phyloP scores from a whole-genome alignment of 1,140 invertebrate genomes.

The Drosophila paulistorum region DNA sequence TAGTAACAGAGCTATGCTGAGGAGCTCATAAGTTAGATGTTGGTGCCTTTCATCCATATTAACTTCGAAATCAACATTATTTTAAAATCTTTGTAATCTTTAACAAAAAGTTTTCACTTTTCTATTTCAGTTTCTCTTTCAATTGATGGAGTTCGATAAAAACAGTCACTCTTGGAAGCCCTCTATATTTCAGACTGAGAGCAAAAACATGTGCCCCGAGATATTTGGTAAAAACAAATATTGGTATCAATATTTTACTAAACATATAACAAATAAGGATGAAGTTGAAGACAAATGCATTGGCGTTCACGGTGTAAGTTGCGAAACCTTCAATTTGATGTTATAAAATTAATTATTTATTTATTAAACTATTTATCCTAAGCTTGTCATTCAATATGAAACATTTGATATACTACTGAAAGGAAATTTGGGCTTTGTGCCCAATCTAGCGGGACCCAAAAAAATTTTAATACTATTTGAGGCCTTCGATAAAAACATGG shows the following conservation, averaged over 20 bases:
- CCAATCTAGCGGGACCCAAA: slow-evolving; percentile 2
- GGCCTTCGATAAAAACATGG: slow-evolving; percentile 16
- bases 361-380: too few species aligned
- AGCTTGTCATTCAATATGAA: too few species aligned
- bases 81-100: too few species aligned
- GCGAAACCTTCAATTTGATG: not conserved
- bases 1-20: too few species aligned
- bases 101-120: too few species aligned
- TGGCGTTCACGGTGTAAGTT: slow-evolving; percentile 2
- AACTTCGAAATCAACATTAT: too few species aligned
- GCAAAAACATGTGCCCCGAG: slow-evolving; percentile 22
- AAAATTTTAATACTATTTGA: slow-evolving; percentile 10
- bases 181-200: not conserved
- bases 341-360: too few species aligned
- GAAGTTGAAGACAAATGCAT: slow-evolving; percentile 27
- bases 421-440: not conserved
- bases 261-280: slow-evolving; percentile 14
- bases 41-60: too few species aligned
- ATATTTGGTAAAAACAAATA: slow-evolving; percentile 20
- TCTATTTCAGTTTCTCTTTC: not conserved
- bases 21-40: too few species aligned
- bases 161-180: slow-evolving; percentile 10
- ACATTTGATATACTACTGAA: not conserved
- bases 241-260: slow-evolving; percentile 29
- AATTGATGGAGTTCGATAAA: slow-evolving; percentile 3